Base-by-base conservation (phyloP, 2,888 invertebrate genomes). In the Caenorhabditis sp. region DNA sequence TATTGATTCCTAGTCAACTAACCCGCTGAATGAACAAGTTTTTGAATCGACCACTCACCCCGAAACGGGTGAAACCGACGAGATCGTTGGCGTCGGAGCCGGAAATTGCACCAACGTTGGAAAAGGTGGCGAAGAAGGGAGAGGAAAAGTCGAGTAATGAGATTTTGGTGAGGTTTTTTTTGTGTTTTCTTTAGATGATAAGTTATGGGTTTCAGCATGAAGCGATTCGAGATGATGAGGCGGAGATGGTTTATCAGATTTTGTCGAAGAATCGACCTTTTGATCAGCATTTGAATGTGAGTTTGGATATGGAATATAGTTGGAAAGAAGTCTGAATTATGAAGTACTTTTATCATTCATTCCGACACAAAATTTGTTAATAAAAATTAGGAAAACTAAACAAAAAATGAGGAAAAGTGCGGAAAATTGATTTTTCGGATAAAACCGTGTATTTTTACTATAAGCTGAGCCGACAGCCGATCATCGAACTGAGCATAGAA, bases 221-320 rank as follows among this genome's bases (percentile, higher is more conserved):
- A 0, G 69, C 70, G 14, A 67, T 74, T 21, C 57, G 54, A 0
- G 57, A 57, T 2, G 59, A 62, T 25, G 63, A 74, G 21, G 67
- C 70, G 10, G 62, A 61, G 49, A 52, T 59, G 36, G 38, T 56
- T 20, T 62, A 63, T 38, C 56, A 70, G 10, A 49, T 69, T 26
- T 53, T 74, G 3, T 70, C 69, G 3, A 70, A 62, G 25, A 74
- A 74, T 53, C 60, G 74, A 10, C 74, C 74, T 4, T 74, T 74
- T 38, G 74, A 74, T 17, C 31, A 59, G 20, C 59, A 53, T 4
- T 65, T 73, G 73, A 68, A 73, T 62, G 74, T 69, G 60, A 59
- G 38, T 53, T 31, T n/a, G n/a, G n/a, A n/a, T n/a, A n/a, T n/a
- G n/a, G n/a, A n/a, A n/a, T n/a, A n/a, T n/a, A n/a, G n/a, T n/a